Conservation (phyloP, 2,113 vertebrate species). For the Nothobranchius kuhntae region DNA sequence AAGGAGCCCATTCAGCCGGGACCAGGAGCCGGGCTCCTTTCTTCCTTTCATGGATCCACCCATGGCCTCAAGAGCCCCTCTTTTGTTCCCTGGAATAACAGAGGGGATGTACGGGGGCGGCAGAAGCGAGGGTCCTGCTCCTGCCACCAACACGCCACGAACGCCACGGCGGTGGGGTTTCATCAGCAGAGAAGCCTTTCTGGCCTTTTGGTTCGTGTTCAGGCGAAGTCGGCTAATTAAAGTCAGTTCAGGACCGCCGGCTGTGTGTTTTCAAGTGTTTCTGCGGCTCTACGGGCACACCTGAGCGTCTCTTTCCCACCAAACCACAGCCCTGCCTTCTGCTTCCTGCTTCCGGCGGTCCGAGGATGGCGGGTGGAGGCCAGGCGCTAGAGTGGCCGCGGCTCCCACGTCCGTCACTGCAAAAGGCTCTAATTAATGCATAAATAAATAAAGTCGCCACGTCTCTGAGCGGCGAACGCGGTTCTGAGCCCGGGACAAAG, state of each 20-base stretch:
- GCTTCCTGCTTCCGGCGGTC: constrained; percentile 35
- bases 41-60: constrained; percentile 78
- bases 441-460: constrained; percentile 69
- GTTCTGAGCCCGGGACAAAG: constrained; percentile 44
- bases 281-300: constrained; percentile 25
- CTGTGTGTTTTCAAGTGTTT: constrained; percentile 9
- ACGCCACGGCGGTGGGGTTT: not conserved
- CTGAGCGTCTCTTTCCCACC: constrained; percentile 27
- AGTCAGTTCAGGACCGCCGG: constrained; percentile 16
- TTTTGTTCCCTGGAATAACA: constrained; percentile 79
- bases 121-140: constrained; percentile 44
- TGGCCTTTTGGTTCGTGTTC: not conserved
- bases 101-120: constrained; percentile 65
- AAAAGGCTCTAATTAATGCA: constrained; percentile 73
- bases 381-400: constrained; percentile 69
- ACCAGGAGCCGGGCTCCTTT: constrained; percentile 77
- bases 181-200: not conserved
- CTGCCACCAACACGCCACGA: too few relatives aligned
- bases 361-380: constrained; percentile 61
- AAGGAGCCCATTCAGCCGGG: constrained; percentile 78
- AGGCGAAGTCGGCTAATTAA: constrained; percentile 33
- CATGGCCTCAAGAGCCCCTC: constrained; percentile 73
- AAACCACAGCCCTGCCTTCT: not conserved
- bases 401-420: constrained; percentile 70
- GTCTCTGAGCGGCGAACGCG: constrained; percentile 54